Base-by-base conservation (phyloP, 1,140 invertebrate species). In the Lordiphosa mommai region DNA sequence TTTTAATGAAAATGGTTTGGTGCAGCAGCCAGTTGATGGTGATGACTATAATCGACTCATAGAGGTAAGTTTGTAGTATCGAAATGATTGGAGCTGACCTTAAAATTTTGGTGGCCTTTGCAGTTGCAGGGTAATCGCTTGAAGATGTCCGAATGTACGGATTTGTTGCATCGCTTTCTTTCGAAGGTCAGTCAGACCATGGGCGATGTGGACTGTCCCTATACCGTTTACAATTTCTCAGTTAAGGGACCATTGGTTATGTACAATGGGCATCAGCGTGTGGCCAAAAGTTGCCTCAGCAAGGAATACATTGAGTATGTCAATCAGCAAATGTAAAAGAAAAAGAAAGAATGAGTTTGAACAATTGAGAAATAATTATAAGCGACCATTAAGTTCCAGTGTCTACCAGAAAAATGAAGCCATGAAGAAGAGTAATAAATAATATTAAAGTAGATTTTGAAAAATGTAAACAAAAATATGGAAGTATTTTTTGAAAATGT, bases 261-360 rank as follows among this genome's bases (percentile, higher is more conserved):
- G 1, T 61, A 48, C 17, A 10, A 56, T 4, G 51, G 38, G 2
- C 10, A 13, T 9, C 17, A 9, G 20, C 9, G 17, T 14, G 34
- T 5, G 6, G 5, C 1, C 34, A 61, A 61, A 1, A 49, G 29
- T 13, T 56, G 12, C n/a, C 59, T 61, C 4, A 37, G 40, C 4
- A n/a, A 48, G 7, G 44, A 48, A 3, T 61, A 48, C 7, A 56
- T 61, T n/a, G 3, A 40, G 6, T 48, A 48, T 33, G 48, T 16
- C 40, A 36, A 29, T 52, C 7, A 49, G 12, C 43, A 7, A 49
- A n/a, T n/a, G n/a, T n/a, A n/a, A n/a, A n/a, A n/a, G n/a, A n/a
- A n/a, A n/a, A n/a, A n/a, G n/a, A n/a, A n/a, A n/a, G n/a, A n/a
- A n/a, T n/a, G n/a, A n/a, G n/a, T n/a, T n/a, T n/a, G n/a, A n/a